phyloP scores from a whole-genome alignment of 2,888 invertebrate species.

The Galerucella nymphaeae region DNA sequence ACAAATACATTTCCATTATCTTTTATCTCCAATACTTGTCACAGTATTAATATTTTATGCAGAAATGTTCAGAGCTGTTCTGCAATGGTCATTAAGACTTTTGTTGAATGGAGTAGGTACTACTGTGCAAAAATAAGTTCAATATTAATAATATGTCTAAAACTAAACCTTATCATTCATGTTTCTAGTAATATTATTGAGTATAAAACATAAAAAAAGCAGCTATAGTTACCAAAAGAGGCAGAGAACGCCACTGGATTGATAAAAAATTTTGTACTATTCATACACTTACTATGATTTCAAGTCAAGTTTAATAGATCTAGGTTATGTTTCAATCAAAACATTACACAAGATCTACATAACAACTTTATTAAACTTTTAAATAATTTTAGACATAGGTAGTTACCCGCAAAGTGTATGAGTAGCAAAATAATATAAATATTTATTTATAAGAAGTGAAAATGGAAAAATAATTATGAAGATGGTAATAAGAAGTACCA shows the following conservation, averaged over 20 bases:
- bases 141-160: neutral
- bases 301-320: conserved; percentile 5
- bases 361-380: neutral
- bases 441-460: too few species aligned
- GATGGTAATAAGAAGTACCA: too few species aligned
- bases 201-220: too few species aligned
- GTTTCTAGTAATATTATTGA: neutral
- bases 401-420: too few species aligned
- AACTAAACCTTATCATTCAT: neutral
- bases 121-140: neutral
- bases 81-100: neutral
- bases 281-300: neutral
- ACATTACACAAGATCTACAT: neutral
- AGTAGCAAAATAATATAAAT: too few species aligned
- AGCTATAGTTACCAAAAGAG: neutral
- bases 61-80: neutral
- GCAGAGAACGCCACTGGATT: too few species aligned
- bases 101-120: neutral
- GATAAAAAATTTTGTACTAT: too few species aligned
- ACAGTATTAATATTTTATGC: neutral
- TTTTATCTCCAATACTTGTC: neutral
- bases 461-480: too few species aligned
- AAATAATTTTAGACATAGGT: too few species aligned
- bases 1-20: neutral
- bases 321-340: conserved; percentile 8